phyloP scores from a whole-genome alignment of 2,113 vertebrate genomes.

The Cynoglossus semilaevis region DNA sequence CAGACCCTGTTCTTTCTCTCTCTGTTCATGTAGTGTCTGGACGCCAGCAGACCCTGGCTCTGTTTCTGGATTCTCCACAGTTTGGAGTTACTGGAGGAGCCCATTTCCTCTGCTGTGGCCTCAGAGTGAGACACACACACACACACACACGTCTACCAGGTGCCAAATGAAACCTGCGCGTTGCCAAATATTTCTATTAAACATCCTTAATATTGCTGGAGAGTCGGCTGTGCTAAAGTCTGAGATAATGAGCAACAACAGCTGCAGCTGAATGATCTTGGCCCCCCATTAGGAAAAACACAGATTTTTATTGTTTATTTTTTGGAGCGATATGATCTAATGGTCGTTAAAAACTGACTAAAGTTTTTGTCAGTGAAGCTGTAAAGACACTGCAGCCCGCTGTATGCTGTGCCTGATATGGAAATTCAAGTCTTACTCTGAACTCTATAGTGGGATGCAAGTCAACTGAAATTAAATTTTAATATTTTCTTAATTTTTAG shows the following conservation, averaged over 20 bases:
- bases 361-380: too few relatives aligned
- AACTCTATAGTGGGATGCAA: too few relatives aligned
- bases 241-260: not conserved
- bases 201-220: constrained; percentile 14
- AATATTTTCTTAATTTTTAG: too few relatives aligned
- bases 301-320: too few relatives aligned
- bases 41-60: constrained; percentile 96
- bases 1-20: constrained; percentile 79
- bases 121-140: constrained; percentile 84
- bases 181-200: constrained; percentile 16
- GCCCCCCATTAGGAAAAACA: too few relatives aligned
- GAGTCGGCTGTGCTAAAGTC: not conserved
- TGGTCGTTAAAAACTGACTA: not conserved
- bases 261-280: not conserved
- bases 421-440: too few relatives aligned
- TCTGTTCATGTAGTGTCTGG: constrained; percentile 82
- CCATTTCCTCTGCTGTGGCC: constrained; percentile 81
- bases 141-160: not conserved
- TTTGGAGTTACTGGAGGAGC: constrained; percentile 89
- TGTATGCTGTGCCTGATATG: too few relatives aligned
- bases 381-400: too few relatives aligned
- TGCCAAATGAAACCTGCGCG: constrained; percentile 6
- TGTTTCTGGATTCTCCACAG: constrained; percentile 99
- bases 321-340: not conserved
- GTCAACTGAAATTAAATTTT: too few relatives aligned